Evolutionary conservation across 1,140 invertebrate species (phyloP).

Genomic region (Drosophila kepulauana): DNA sequence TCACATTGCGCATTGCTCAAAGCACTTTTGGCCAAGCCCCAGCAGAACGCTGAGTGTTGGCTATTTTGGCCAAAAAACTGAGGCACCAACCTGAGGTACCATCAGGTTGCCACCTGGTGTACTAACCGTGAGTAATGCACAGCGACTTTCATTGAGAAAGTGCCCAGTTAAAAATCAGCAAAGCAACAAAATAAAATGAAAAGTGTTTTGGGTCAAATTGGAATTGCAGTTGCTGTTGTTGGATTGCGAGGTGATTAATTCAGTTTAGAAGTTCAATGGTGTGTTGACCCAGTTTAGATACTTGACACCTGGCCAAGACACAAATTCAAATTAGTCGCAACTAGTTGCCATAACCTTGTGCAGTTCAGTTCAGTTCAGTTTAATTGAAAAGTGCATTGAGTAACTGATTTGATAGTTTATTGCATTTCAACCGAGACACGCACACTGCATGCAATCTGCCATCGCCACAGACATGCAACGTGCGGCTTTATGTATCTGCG

Average conservation of each 20-base stretch:
- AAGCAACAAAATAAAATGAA: neutral
- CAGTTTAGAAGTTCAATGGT: constrained; percentile 34
- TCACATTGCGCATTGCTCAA: constrained; percentile 43
- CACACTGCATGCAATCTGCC: constrained; percentile 35
- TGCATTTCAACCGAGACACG: constrained; percentile 31
- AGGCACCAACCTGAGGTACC: neutral
- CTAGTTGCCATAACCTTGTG: constrained; percentile 56
- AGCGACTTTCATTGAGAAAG: constrained; percentile 39
- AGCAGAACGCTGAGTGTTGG: constrained; percentile 12
- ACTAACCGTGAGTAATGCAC: constrained; percentile 38
- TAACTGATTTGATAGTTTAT: constrained; percentile 16
- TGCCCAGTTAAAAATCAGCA: constrained; percentile 12
- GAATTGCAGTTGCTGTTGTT: neutral
- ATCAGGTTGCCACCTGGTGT: constrained; percentile 13
- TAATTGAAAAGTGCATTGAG: constrained; percentile 63
- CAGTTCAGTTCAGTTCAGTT: constrained; percentile 20
- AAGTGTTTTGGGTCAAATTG: constrained; percentile 8
- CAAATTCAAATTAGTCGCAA: constrained; percentile 56
- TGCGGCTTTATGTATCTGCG: constrained; percentile 48
- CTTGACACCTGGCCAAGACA: constrained; percentile 58
- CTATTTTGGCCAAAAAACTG: constrained; percentile 55
- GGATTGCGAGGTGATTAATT: constrained; percentile 35
- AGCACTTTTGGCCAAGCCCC: constrained; percentile 31
- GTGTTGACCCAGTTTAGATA: constrained; percentile 59
- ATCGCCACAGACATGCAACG: constrained; percentile 59